phyloP scores from a whole-genome alignment of 2,797 vertebrate genomes.

The Enteromius paludinosus region DNA sequence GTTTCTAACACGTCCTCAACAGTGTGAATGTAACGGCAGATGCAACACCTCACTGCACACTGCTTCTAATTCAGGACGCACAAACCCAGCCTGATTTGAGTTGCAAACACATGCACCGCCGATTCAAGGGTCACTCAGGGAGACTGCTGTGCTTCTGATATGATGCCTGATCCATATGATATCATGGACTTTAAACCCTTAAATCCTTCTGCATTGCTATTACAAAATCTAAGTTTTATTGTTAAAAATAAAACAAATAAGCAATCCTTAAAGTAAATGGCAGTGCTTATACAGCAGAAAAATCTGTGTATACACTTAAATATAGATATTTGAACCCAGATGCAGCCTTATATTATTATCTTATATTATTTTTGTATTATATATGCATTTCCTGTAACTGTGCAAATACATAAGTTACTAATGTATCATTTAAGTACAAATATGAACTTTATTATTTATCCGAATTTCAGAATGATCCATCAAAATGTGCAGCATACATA shows the following conservation, averaged over 20 bases:
- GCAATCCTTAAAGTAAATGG: neutral
- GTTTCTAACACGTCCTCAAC: conserved; percentile 3
- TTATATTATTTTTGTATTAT: neutral
- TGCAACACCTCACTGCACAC: conserved; percentile 45
- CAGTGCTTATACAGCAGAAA: neutral
- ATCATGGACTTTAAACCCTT: neutral
- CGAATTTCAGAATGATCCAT: neutral
- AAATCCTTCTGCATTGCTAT: neutral
- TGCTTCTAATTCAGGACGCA: conserved; percentile 31
- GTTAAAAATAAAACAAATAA: neutral
- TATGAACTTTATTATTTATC: neutral
- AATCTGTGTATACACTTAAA: neutral
- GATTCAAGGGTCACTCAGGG: neutral
- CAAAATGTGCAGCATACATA: neutral
- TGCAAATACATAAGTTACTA: neutral
- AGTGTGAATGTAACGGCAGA: conserved; percentile 1
- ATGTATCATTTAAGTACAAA: neutral
- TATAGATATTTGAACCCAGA: neutral
- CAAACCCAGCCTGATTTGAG: conserved; percentile 1
- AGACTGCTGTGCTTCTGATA: neutral
- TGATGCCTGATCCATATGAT: conserved; percentile 15
- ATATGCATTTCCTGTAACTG: neutral
- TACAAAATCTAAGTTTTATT: neutral
- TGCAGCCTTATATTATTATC: neutral
- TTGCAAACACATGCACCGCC: conserved; percentile 2